Evolutionary conservation across 2,888 invertebrate genomes (phyloP), one percentile per base, ranked within the genome.

Genomic region (Sarcophaga caerulescens): DNA sequence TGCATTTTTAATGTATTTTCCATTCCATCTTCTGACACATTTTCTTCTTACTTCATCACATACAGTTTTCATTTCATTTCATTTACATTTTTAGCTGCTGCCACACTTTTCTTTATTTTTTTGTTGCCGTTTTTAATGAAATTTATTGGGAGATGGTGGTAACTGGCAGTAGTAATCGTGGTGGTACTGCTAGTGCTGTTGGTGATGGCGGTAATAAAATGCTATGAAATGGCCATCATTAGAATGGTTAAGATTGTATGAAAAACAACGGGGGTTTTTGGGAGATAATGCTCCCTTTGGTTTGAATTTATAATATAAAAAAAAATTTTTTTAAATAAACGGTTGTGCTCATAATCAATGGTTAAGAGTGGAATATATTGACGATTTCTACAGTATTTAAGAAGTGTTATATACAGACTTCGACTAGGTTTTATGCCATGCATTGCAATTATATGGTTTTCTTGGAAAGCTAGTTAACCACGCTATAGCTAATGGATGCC

Each of bases 1-100:
- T 83, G 77, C 69, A 62, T 73, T 83, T 52, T 52, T 70, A 81
- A 83, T 80, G 59, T 11, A 60, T 47, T 77, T 60, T 60, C 19
- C 35, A 35, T 35, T 60, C 11, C 57, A 10, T 76, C 66, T 76
- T 66, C 12, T 44, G 23, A 21, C 59, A 19, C 4, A 35, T 11
- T 60, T 59, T 60, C 17, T 59, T 44, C n/a, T 17, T 62, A 1
- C 66, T 11, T 23, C 63, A 59, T n/a, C 44, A 44, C 59, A 71
- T 60, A 35, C n/a, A 77, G 21, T 35, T 52, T 77, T 65, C 71
- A 25, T 57, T 66, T 70, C 71, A 23, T 57, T 66, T 11, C 17
- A 17, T 59, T 66, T 19, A 21, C 12, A 3, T 73, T 66, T 52
- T 10, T 57, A 17, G 57, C 45, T 4, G 57, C 45, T 4, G n/a